A percentile compares a stretch with the other conserved stretches of the same genome.
These are phyloP conservation scores for Actinia equina DNA, from an alignment of 64 coral and sea anemone species.

Conservation along the genomic window DNA sequence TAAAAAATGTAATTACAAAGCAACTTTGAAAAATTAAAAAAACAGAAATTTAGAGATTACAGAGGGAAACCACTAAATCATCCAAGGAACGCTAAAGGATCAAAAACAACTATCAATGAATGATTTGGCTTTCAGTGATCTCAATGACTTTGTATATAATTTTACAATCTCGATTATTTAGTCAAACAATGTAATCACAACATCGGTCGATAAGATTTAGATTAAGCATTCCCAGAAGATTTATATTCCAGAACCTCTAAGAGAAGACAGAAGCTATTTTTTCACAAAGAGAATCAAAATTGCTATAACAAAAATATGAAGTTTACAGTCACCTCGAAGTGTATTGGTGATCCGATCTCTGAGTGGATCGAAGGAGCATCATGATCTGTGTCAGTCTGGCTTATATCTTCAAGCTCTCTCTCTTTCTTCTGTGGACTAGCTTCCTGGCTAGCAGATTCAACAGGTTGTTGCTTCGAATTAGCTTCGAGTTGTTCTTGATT, in stretches of 20 bases:
- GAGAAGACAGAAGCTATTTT: neutral
- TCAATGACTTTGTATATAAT: neutral
- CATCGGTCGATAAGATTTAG: neutral
- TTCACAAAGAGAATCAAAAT: neutral
- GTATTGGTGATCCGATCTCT: slow-evolving; percentile 77
- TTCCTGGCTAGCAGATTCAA: slow-evolving; percentile 34
- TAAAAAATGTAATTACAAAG: neutral
- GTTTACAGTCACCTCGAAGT: neutral
- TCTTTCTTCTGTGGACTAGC: slow-evolving; percentile 42
- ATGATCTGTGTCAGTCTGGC: slow-evolving; percentile 88
- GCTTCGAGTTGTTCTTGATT: slow-evolving; percentile 46
- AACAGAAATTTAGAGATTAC: neutral
- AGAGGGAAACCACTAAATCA: neutral
- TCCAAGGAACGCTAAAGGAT: neutral
- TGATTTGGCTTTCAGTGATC: no score
- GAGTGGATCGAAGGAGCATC: slow-evolving; percentile 89
- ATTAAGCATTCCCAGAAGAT: neutral
- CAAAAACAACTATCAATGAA: no score
- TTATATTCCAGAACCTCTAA: neutral
- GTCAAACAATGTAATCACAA: neutral
- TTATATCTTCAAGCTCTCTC: slow-evolving; percentile 66
- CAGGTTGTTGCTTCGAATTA: slow-evolving; percentile 35
- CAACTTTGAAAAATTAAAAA: neutral
- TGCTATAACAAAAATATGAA: neutral
- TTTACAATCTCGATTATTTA: neutral